Evolutionary conservation across 2,888 invertebrate species (phyloP), one percentile per base, ranked within the genome.

Genomic region (Phortica okadai): DNA sequence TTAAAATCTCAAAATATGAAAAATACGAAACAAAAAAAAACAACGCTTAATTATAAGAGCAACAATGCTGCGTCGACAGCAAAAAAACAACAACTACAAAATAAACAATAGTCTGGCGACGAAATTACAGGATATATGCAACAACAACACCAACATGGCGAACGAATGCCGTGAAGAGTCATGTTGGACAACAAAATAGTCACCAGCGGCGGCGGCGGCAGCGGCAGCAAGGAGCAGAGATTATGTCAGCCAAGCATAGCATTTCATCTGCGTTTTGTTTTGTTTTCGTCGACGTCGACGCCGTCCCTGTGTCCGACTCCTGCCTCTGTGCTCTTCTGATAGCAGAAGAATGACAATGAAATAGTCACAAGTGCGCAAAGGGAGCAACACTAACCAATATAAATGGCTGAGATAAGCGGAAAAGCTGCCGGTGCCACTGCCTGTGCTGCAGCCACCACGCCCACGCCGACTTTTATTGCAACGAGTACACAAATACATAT

Each of bases 1-100:
- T 56, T 50, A 76, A 79, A 77, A 78, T 70, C 44, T 76, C 77
- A 41, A 66, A 81, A 75, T 66, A 42, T 73, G 74, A 33, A 56
- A 80, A 77, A 74, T 75, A 80, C 78, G 78, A 79, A 81, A 80
- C 78, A 78, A 79, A 81, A 87, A 77, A 79, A 86, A 82, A 77
- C 84, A 83, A 81, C 44, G 69, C 45, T 69, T 69, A 69, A 69
- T 69, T 69, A 69, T 25, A 21, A 69, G n/a, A 69, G 45, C 69
- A 69, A 69, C 8, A 8, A 82, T 72, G 16, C 69, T 0, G 21
- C 21, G 21, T 0, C 21, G 41, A 69, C n/a, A 21, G 79, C 78
- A 82, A 83, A 82, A 82, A 86, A 85, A 77, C 62, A 62, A 8
- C 16, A 62, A 62, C 14, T 62, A 62, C 79, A 88, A 75, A 73